Conservation (phyloP, 2,113 vertebrate species). For the Suricata suricatta region DNA sequence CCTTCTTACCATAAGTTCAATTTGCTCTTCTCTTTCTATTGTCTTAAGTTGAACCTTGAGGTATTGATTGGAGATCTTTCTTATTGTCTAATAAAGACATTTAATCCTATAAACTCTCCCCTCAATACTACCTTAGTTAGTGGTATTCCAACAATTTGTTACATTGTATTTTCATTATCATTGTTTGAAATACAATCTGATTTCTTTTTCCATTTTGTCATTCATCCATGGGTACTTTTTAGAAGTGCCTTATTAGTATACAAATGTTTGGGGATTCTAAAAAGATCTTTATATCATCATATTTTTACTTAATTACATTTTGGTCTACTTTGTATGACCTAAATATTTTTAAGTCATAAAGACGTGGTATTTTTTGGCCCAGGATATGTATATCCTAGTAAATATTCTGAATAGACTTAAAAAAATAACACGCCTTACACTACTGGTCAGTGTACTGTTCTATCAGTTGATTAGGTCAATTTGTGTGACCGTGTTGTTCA, state of each 20-base stretch:
- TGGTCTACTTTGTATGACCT: background rate
- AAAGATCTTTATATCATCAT: background rate
- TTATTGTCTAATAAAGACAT: background rate
- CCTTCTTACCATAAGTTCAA: background rate
- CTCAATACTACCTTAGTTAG: background rate
- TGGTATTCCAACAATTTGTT: background rate
- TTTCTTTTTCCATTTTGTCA: background rate
- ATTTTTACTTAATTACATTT: background rate
- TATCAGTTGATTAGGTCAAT: background rate
- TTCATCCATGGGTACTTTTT: background rate
- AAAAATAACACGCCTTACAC: background rate
- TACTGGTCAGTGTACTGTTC: background rate
- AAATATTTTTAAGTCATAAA: conserved; percentile 12
- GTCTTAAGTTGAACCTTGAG: background rate
- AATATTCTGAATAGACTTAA: conserved; percentile 11
- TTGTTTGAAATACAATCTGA: background rate
- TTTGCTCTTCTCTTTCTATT: background rate
- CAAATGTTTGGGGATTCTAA: background rate
- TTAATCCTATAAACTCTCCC: background rate
- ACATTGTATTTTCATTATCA: background rate
- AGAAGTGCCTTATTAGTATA: background rate
- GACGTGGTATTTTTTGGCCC: background rate
- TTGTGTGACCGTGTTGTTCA: background rate
- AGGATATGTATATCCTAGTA: background rate
- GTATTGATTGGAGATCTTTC: background rate